Conservation (phyloP, 53 echinoderm and acorn worm species). For the Crossaster papposus region DNA sequence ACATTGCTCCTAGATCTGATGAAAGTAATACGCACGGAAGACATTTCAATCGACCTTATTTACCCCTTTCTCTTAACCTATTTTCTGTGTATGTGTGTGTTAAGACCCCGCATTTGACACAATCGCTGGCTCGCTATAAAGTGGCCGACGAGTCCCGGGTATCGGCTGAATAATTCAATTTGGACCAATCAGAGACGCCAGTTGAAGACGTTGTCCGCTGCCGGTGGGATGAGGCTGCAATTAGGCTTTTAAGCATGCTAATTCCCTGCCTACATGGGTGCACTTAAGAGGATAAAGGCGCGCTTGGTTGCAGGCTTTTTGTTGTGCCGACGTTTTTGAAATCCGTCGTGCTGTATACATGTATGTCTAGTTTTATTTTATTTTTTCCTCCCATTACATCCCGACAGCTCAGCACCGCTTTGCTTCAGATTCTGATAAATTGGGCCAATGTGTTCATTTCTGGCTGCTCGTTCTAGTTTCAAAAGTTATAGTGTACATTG, state of each 20-base stretch:
- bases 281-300: slow-evolving; percentile 48
- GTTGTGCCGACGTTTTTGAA: slow-evolving; percentile 27
- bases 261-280: slow-evolving; percentile 44
- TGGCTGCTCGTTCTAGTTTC: neutral
- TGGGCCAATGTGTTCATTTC: neutral
- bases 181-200: slow-evolving; percentile 21
- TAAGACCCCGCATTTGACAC: slow-evolving; percentile 17
- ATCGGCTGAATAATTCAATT: slow-evolving; percentile 43
- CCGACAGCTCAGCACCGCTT: neutral
- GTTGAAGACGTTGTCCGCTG: slow-evolving; percentile 27
- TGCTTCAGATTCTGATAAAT: neutral
- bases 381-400: neutral
- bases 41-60: slow-evolving; percentile 24
- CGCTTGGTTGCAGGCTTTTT: slow-evolving; percentile 43
- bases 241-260: slow-evolving; percentile 59
- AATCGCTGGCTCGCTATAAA: slow-evolving; percentile 6
- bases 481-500: too few relatives aligned
- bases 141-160: slow-evolving; percentile 4
- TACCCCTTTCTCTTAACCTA: neutral
- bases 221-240: slow-evolving; percentile 9
- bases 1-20: neutral
- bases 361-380: neutral
- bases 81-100: slow-evolving; percentile 15
- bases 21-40: slow-evolving; percentile 12
- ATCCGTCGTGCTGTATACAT: slow-evolving; percentile 11